Base-by-base conservation (phyloP, 2,888 invertebrate genomes). In the Terebella lapidaria region DNA sequence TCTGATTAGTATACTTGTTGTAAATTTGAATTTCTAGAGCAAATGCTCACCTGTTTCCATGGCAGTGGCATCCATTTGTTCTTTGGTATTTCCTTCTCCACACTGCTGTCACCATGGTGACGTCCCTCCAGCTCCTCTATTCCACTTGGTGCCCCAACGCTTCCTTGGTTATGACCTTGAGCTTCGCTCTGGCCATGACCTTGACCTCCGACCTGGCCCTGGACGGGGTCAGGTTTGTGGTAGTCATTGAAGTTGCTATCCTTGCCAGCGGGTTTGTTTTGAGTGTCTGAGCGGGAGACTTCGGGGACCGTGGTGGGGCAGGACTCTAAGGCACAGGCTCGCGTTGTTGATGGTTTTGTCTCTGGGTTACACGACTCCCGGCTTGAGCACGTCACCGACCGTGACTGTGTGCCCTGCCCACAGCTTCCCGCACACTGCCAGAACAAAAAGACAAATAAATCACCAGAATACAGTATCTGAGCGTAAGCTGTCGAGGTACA, bases 331-430 rank as follows among this genome's bases (percentile, higher is more conserved):
- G 59, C 53, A 42, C 66, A 66, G 20, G 24, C 35, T 28, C 53
- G 56, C 55, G 55, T 45, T 3, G 62, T 57, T 10, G 29, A 49
- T 20, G 77, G 78, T 59, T 73, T 63, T 3, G 54, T 59, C 10
- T 65, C 66, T 18, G 61, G 61, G 56, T 71, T 70, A 71, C 78
- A 78, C 1, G 57, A 59, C 24, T 63, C 54, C 18, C 71, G 69
- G 1, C 71, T 70, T 0, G 64, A 59, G 63, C 82, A 82, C 49
- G 67, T 70, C n/a, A 81, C 80, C 29, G 73, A 72, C 3, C 82
- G 72, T 35, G 71, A 70, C 68, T 80, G 78, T 5, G 76, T 70
- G 1, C 82, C 82, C 1, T 72, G 72, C 10, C 79, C 80, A 67
- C 82, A 82, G 1, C 74, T 70, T 10, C 73, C 67, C 2, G 74